These are phyloP conservation scores for Actinernus sp. DNA, from an alignment of 92 coral and sea anemone species.

Conservation along the genomic window DNA sequence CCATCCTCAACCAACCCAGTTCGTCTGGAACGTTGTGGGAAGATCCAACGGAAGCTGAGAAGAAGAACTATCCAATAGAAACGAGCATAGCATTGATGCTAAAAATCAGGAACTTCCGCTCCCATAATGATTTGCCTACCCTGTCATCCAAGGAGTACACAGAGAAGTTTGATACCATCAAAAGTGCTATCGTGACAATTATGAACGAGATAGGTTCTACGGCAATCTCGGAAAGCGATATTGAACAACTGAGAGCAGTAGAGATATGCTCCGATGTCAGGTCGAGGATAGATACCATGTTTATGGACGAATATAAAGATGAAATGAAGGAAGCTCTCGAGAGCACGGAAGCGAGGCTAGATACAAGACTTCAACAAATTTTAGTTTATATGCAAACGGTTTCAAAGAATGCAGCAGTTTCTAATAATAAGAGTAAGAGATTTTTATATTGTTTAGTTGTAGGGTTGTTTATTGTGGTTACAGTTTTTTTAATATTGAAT, in stretches of 20 bases:
- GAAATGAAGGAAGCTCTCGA: no score
- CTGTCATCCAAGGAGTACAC: neutral
- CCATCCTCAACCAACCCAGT: neutral
- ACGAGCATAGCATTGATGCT: neutral
- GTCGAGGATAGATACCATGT: neutral
- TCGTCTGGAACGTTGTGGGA: neutral
- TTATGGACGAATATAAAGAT: no score
- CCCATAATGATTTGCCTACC: neutral
- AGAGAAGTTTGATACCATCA: neutral
- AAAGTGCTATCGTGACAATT: neutral
- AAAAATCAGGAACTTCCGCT: neutral
- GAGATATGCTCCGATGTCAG: neutral
- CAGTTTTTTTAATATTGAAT: no score
- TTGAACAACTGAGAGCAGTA: neutral
- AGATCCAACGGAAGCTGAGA: neutral
- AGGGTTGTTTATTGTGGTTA: no score
- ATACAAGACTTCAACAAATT: no score
- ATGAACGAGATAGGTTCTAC: neutral
- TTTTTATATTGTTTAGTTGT: no score
- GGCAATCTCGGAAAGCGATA: neutral
- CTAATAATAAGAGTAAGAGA: neutral
- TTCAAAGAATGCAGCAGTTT: neutral
- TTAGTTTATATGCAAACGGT: no score
- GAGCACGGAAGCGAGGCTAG: no score
- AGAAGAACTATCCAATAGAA: neutral